Evolutionary conservation across 2,113 vertebrate species (phyloP).

Genomic region (Lasiurus borealis): DNA sequence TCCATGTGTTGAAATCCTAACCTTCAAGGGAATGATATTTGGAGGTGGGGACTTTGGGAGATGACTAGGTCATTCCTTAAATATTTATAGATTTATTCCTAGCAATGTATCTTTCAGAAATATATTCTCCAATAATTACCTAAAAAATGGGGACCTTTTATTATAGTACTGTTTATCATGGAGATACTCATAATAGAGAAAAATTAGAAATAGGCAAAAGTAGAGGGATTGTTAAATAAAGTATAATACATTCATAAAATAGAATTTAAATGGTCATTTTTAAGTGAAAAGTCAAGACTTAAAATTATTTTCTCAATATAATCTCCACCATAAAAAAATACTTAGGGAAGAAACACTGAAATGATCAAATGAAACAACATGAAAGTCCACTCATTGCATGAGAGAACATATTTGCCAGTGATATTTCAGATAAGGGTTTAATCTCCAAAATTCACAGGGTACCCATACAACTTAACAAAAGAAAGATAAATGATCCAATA

Average conservation of each 20-base stretch:
- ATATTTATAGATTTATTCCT: constrained; percentile 50
- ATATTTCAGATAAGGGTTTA: no score
- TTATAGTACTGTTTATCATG: constrained; percentile 49
- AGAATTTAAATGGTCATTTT: constrained; percentile 56
- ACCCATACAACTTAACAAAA: no score
- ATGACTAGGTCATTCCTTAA: constrained; percentile 41
- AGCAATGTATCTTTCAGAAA: constrained; percentile 23
- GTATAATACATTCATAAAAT: constrained; percentile 5
- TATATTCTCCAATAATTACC: constrained; percentile 32
- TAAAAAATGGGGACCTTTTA: neutral
- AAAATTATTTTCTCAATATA: constrained; percentile 9
- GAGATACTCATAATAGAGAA: neutral
- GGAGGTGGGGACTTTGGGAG: neutral
- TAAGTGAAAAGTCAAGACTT: constrained; percentile 32
- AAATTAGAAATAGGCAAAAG: neutral
- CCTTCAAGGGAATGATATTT: neutral
- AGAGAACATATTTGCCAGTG: no score
- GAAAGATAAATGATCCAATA: no score
- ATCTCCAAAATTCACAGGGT: no score
- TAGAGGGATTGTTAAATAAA: neutral
- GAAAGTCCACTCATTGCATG: no score
- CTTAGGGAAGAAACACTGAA: neutral
- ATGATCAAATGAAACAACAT: no score
- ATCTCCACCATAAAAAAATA: constrained; percentile 34
- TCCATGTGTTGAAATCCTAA: constrained; percentile 31